A percentile compares a stretch with the other conserved stretches of the same genome.
Evolutionary conservation across 2,797 vertebrate species (phyloP).

Genomic region (Phrynocephalus vlangalii): DNA sequence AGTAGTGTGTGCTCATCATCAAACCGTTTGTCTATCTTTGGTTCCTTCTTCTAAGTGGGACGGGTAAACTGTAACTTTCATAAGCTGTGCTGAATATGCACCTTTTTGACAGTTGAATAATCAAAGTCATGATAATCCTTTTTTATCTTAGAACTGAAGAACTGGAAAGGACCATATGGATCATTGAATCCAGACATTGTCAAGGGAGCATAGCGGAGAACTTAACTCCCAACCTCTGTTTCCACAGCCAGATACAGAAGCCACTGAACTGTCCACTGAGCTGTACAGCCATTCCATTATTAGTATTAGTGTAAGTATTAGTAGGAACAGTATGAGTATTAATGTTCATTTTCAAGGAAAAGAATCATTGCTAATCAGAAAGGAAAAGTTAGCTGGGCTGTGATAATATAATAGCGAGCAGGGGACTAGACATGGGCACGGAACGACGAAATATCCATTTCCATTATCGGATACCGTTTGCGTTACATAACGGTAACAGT

Average conservation of each 20-base stretch:
- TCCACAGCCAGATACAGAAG: too few species aligned
- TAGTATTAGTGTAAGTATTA: not conserved
- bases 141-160: too few species aligned
- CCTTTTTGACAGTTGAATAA: not conserved
- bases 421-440: too few species aligned
- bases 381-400: not conserved
- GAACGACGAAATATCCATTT: too few species aligned
- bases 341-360: not conserved
- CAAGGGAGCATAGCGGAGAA: too few species aligned
- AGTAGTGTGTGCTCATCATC: conserved; percentile 1
- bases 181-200: too few species aligned
- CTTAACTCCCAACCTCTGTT: too few species aligned
- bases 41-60: not conserved
- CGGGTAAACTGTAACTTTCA: not conserved
- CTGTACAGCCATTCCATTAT: too few species aligned
- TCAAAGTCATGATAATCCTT: not conserved
- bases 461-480: too few species aligned
- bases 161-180: too few species aligned
- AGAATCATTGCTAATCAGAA: not conserved
- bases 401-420: not conserved
- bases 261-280: too few species aligned
- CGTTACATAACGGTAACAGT: too few species aligned
- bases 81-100: not conserved
- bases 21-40: conserved; percentile 1
- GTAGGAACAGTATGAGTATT: not conserved